phyloP scores from a whole-genome alignment of 1,140 invertebrate genomes.

The Tyrophagus putrescentiae region DNA sequence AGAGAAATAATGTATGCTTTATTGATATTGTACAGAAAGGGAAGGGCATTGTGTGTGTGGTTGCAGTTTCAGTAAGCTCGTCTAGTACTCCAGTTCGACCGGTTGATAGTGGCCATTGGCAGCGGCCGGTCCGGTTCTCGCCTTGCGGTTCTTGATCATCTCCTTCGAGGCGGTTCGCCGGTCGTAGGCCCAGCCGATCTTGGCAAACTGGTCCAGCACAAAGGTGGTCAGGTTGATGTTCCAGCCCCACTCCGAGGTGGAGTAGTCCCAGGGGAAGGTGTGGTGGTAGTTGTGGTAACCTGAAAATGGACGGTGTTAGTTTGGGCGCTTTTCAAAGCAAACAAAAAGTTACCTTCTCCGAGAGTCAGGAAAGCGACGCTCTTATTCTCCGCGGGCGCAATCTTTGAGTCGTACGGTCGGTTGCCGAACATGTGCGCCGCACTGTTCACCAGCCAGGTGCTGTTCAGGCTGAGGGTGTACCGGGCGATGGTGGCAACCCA shows the following conservation, averaged over 20 bases:
- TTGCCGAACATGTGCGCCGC: conserved; percentile 37
- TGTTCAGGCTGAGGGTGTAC: conserved; percentile 36
- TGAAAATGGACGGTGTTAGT: too few species aligned
- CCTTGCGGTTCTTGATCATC: conserved; percentile 14
- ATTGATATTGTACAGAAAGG: too few species aligned
- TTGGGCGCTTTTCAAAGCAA: too few species aligned
- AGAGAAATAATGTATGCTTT: too few species aligned
- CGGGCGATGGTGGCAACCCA: conserved; percentile 35
- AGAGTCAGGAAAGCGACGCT: conserved; percentile 34
- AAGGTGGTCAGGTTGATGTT: conserved; percentile 37
- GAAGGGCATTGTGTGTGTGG: too few species aligned
- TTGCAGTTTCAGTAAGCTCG: too few species aligned
- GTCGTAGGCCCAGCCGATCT: conserved; percentile 47
- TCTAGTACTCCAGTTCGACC: conserved; percentile 2
- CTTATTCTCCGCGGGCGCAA: conserved; percentile 36
- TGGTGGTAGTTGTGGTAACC: conserved; percentile 44
- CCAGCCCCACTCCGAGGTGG: conserved; percentile 35
- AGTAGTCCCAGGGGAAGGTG: conserved; percentile 40
- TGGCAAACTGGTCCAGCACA: conserved; percentile 46
- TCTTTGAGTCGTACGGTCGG: conserved; percentile 36
- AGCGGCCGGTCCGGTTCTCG: conserved; percentile 6
- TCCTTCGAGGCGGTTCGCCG: conserved; percentile 22
- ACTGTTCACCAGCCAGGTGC: conserved; percentile 38
- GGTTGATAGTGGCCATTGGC: background rate
- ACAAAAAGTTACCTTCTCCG: conserved; percentile 26